Conservation (phyloP, 1,140 invertebrate genomes). For the Anadara kagoshimensis region DNA sequence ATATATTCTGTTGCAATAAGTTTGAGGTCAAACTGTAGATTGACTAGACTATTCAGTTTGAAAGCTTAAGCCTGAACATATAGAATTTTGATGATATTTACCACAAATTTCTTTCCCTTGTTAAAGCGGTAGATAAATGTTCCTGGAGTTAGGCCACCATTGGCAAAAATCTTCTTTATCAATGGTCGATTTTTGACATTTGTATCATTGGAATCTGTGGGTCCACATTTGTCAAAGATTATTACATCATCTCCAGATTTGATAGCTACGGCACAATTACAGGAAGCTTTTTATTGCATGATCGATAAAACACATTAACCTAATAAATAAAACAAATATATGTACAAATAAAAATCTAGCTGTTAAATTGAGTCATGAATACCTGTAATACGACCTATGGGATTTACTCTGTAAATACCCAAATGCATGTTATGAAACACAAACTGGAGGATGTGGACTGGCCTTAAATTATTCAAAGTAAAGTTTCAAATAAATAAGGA, state of each 20-base stretch:
- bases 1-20: too few species aligned
- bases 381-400: too few species aligned
- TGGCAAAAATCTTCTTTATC: slow-evolving; percentile 43
- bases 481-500: too few species aligned
- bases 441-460: too few species aligned
- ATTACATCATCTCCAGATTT: slow-evolving; percentile 63
- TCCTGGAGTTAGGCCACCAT: slow-evolving; percentile 54
- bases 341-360: neutral
- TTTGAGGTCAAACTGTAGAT: too few species aligned
- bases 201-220: slow-evolving; percentile 18
- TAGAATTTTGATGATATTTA: too few species aligned
- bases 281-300: slow-evolving; percentile 49
- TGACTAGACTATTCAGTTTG: too few species aligned
- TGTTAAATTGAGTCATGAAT: too few species aligned
- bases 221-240: slow-evolving; percentile 58
- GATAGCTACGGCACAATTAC: slow-evolving; percentile 64
- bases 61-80: too few species aligned
- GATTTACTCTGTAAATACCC: too few species aligned
- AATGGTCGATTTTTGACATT: slow-evolving; percentile 27
- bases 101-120: slow-evolving; percentile 37
- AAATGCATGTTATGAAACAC: too few species aligned
- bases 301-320: slow-evolving; percentile 42
- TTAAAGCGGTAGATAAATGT: slow-evolving; percentile 37
- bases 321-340: slow-evolving; percentile 14
- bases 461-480: too few species aligned